Base-by-base conservation (phyloP, 1,140 invertebrate species). In the Steinernema khuongi region DNA sequence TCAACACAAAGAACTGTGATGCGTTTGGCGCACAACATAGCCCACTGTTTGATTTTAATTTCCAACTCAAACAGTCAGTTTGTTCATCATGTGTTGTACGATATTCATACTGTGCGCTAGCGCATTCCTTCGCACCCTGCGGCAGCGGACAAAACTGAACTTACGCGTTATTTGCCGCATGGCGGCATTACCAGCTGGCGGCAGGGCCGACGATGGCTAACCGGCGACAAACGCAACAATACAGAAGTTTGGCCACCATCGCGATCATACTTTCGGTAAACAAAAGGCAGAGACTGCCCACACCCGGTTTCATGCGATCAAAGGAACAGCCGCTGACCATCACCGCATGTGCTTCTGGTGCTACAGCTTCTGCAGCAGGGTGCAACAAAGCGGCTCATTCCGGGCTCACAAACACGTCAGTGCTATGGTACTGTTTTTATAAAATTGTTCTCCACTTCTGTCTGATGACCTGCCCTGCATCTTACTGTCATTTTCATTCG, bases 251-350 rank as follows among this genome's bases (percentile, higher is more conserved):
- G 14, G 36, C 7, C 36, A 41, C 36, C 36, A n/a, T 14, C 19
- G 50, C 50, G 50, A 60, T 60, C 50, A 60, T 60, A 60, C 50
- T 60, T 60, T 60, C 50, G 50, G 50, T 60, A 60, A 60, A 60
- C 50, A 60, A 60, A n/a, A 60, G 50, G 22, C 11, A 41, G 7
- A 41, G 26, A 60, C 14, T n/a, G n/a, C n/a, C 50, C 14, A 60
- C 50, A 60, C 50, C 50, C 50, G 50, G 50, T 60, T 60, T 60
- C 50, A 60, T 60, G 50, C 19, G 50, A 2, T 60, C 11, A 60
- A 60, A 41, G n/a, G 36, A 7, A n/a, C 7, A 60, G 50, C 50
- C 4, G 26, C 2, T 60, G 50, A n/a, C n/a, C n/a, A n/a, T n/a
- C n/a, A n/a, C n/a, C n/a, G n/a, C n/a, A n/a, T n/a, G n/a, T n/a